These are phyloP conservation scores for Eucidaris tribuloides DNA, from an alignment of 35 echinoderm and acorn worm genomes.

Conservation along the genomic window DNA sequence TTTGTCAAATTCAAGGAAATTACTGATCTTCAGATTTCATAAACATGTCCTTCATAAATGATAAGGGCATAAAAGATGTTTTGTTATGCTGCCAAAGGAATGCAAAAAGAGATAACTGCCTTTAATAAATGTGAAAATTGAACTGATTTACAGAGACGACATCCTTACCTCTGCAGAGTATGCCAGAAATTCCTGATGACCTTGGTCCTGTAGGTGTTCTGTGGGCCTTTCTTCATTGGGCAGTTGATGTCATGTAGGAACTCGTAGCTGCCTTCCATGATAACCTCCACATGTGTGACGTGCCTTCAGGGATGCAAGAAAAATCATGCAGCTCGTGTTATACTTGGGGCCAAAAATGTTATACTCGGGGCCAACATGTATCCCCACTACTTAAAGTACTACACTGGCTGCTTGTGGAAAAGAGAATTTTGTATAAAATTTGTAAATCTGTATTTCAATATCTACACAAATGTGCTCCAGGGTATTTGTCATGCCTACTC, in stretches of 20 bases:
- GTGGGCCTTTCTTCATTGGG: slow-evolving; percentile 52
- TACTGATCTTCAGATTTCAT: no score
- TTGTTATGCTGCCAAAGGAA: not conserved
- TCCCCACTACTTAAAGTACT: no score
- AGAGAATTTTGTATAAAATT: no score
- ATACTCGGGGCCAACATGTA: no score
- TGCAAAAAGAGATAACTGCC: not conserved
- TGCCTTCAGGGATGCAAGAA: slow-evolving; percentile 27
- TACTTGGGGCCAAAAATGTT: no score
- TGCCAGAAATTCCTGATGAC: slow-evolving; percentile 95
- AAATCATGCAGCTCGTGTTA: not conserved
- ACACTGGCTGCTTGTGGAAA: no score
- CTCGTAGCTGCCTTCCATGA: slow-evolving; percentile 97
- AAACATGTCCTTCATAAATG: not conserved
- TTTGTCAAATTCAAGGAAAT: no score
- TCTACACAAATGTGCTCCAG: no score
- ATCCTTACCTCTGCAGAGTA: slow-evolving; percentile 75
- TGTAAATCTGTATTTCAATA: no score
- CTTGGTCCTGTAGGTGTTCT: slow-evolving; percentile 65
- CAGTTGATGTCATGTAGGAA: slow-evolving; percentile 94
- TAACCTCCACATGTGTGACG: slow-evolving; percentile 78
- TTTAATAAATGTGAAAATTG: not conserved
- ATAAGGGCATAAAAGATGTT: not conserved
- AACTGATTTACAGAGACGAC: not conserved
- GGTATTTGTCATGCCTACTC: no score